phyloP scores from a whole-genome alignment of 2,113 vertebrate genomes.

The Candoia aspera region DNA sequence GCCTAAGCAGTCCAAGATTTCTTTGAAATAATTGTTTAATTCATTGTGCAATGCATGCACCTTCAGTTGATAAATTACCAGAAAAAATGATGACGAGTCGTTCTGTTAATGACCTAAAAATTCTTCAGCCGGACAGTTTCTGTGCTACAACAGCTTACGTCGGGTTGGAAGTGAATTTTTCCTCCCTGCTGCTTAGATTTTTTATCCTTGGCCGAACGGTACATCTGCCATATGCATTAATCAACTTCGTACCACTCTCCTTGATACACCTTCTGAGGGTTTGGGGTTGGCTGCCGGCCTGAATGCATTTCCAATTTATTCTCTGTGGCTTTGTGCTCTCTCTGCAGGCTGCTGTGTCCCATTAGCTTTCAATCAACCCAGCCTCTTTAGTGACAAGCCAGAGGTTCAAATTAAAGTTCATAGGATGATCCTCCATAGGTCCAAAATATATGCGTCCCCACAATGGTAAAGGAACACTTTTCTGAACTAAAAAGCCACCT shows the following conservation, averaged over 20 bases:
- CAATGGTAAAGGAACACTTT: too few relatives aligned
- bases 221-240: neutral
- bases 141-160: neutral
- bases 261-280: neutral
- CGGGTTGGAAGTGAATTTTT: neutral
- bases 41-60: too few relatives aligned
- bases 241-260: neutral
- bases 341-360: neutral
- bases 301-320: neutral
- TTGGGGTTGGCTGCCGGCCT: neutral
- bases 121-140: neutral
- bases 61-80: neutral
- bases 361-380: neutral
- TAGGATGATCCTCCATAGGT: neutral
- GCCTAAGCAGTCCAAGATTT: neutral
- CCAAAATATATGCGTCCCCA: neutral
- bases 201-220: constrained; percentile 13
- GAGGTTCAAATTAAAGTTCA: too few relatives aligned
- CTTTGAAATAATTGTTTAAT: neutral
- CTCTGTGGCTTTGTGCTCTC: neutral
- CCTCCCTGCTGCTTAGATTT: neutral
- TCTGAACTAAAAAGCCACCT: too few relatives aligned
- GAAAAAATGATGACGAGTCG: neutral
- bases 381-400: neutral
- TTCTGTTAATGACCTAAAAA: neutral